phyloP scores from a whole-genome alignment of 2,113 vertebrate species.

The Anser brachyrhynchus region DNA sequence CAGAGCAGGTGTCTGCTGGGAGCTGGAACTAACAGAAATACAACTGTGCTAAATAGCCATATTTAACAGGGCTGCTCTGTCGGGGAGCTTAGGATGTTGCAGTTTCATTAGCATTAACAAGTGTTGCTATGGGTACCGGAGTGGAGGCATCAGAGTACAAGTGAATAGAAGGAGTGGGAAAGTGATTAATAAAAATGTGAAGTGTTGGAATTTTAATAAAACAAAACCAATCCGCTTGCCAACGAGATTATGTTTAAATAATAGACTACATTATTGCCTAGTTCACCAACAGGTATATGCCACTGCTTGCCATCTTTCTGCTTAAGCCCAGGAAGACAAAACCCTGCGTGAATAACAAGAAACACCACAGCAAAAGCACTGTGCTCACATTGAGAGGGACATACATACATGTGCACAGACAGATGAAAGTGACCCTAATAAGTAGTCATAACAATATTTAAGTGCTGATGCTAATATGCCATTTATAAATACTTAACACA shows the following conservation, averaged over 20 bases:
- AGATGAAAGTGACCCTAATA: background rate
- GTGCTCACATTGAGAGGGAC: background rate
- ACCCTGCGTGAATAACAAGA: background rate
- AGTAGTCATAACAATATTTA: slow-evolving; percentile 12
- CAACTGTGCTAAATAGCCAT: slow-evolving; percentile 73
- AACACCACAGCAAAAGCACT: background rate
- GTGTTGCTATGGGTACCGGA: slow-evolving; percentile 82
- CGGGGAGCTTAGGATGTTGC: slow-evolving; percentile 75
- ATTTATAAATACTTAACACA: slow-evolving; percentile 44
- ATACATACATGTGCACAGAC: background rate
- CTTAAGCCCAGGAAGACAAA: background rate
- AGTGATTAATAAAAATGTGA: slow-evolving; percentile 65
- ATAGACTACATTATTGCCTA: background rate
- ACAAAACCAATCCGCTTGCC: slow-evolving; percentile 26
- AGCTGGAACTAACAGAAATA: slow-evolving; percentile 71
- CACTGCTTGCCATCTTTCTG: background rate
- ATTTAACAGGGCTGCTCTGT: slow-evolving; percentile 78
- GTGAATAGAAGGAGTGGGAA: slow-evolving; percentile 62
- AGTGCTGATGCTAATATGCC: background rate
- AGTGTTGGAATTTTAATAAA: slow-evolving; percentile 67
- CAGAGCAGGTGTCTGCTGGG: slow-evolving; percentile 60
- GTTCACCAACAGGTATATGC: background rate
- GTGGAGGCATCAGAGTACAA: slow-evolving; percentile 67
- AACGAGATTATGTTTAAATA: slow-evolving; percentile 48
- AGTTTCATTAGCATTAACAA: slow-evolving; percentile 81